Percentiles rank a stretch among this genome's conserved stretches.
Conservation (phyloP, 2,113 vertebrate species). For the Chlorodrepanis virens region DNA sequence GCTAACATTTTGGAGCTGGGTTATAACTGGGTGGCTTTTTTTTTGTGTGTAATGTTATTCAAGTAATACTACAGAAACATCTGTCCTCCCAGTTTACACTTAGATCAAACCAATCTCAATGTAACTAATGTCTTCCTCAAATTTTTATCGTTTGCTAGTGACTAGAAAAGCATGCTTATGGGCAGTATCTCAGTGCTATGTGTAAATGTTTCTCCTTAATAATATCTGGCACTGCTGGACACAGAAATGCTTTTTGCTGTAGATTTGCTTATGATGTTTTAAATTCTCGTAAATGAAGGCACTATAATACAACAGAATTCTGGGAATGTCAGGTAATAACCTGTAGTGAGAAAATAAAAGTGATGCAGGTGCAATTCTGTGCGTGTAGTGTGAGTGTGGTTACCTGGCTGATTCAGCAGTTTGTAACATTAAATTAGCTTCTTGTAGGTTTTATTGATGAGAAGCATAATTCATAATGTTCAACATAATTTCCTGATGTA, state of each 20-base stretch:
- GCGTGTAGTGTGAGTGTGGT: not conserved
- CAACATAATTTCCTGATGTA: not conserved
- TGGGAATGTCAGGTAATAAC: not conserved
- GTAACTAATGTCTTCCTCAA: not conserved
- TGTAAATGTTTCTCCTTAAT: not conserved
- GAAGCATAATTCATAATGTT: not conserved
- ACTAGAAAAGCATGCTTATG: not conserved
- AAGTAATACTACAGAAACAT: not conserved
- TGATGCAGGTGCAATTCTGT: not conserved
- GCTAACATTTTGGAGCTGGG: not conserved
- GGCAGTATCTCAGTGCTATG: not conserved
- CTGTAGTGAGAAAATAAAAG: not conserved
- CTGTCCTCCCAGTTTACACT: accelerated
- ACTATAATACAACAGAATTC: not conserved
- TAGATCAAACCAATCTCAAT: not conserved
- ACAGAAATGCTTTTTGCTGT: not conserved
- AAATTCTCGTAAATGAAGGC: not conserved
- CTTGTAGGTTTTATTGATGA: not conserved
- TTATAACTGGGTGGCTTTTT: not conserved
- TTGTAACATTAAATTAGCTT: not conserved
- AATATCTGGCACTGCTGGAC: not conserved
- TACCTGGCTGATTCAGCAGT: not conserved
- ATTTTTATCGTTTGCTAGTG: not conserved
- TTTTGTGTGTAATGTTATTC: not conserved
- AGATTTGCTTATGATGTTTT: not conserved